Conservation (phyloP, 2,113 vertebrate species). For the Phalacrocorax brasilianus region DNA sequence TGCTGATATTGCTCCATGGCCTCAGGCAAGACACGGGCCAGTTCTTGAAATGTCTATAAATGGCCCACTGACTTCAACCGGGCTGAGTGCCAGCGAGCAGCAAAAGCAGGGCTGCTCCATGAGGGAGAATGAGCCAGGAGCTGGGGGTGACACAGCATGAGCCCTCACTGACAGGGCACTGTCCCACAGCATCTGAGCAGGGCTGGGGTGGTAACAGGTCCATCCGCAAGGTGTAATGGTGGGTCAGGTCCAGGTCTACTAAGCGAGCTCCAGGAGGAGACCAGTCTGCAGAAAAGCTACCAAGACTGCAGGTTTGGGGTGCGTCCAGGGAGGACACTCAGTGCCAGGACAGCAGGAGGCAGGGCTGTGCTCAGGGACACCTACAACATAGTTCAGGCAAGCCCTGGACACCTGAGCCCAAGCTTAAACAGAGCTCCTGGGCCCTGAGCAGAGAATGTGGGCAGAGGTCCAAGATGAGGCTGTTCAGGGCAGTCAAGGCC, state of each 20-base stretch:
- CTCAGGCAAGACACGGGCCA: background rate
- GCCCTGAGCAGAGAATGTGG: background rate
- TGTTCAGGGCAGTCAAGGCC: background rate
- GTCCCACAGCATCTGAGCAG: background rate
- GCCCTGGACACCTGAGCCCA: background rate
- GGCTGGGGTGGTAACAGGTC: accelerated
- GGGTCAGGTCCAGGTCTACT: background rate
- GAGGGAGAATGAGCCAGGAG: background rate
- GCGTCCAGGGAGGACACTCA: background rate
- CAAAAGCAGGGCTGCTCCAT: background rate
- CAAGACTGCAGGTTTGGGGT: background rate
- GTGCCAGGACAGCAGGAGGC: background rate
- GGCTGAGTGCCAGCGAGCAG: background rate
- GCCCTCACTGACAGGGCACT: background rate
- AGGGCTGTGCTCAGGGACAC: background rate
- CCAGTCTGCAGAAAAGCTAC: background rate
- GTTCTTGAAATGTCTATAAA: background rate
- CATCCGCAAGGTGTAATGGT: no score
- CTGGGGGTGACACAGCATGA: accelerated
- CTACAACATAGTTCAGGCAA: background rate
- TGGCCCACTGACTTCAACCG: background rate
- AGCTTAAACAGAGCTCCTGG: background rate
- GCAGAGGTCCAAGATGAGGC: background rate
- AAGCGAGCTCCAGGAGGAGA: background rate
- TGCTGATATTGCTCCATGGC: background rate